These are phyloP conservation scores for Chrysolina oricalcia DNA, from an alignment of 2,888 invertebrate genomes.

Conservation along the genomic window DNA sequence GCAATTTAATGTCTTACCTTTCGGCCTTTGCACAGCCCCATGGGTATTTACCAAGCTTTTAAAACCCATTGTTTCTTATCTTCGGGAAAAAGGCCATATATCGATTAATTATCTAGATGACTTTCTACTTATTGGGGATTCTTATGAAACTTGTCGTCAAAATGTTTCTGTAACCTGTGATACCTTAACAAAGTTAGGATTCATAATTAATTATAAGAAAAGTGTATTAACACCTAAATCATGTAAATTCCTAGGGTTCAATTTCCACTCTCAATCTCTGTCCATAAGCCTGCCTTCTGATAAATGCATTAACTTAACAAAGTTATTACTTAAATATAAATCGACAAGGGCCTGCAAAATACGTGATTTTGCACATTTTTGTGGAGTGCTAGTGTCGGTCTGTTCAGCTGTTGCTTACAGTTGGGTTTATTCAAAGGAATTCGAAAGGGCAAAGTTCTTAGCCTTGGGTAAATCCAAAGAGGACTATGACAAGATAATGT, in stretches of 20 bases:
- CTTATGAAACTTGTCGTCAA: constrained; percentile 16
- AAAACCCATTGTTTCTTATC: constrained; percentile 45
- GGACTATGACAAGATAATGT: too few species aligned
- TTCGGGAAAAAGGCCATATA: constrained; percentile 31
- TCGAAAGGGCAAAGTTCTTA: constrained; percentile 46
- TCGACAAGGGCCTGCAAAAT: too few species aligned
- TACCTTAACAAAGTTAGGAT: constrained; percentile 40
- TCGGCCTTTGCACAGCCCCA: constrained; percentile 48
- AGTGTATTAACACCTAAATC: constrained; percentile 29
- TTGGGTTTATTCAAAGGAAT: too few species aligned
- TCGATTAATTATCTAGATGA: constrained; percentile 50
- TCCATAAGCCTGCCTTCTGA: too few species aligned
- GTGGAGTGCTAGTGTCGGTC: too few species aligned
- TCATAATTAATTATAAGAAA: constrained; percentile 46
- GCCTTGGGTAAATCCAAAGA: constrained; percentile 26
- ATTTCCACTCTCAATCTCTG: constrained; percentile 38
- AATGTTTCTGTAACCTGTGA: too few species aligned
- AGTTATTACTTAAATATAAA: too few species aligned
- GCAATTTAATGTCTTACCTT: too few species aligned
- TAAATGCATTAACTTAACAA: too few species aligned
- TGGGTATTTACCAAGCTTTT: constrained; percentile 49
- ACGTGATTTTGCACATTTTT: constrained; percentile 48
- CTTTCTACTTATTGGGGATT: constrained; percentile 40
- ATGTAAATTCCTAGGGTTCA: constrained; percentile 43
- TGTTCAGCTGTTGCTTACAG: too few species aligned